phyloP scores from a whole-genome alignment of 2,797 vertebrate species.

The Eleutherodactylus coqui region DNA sequence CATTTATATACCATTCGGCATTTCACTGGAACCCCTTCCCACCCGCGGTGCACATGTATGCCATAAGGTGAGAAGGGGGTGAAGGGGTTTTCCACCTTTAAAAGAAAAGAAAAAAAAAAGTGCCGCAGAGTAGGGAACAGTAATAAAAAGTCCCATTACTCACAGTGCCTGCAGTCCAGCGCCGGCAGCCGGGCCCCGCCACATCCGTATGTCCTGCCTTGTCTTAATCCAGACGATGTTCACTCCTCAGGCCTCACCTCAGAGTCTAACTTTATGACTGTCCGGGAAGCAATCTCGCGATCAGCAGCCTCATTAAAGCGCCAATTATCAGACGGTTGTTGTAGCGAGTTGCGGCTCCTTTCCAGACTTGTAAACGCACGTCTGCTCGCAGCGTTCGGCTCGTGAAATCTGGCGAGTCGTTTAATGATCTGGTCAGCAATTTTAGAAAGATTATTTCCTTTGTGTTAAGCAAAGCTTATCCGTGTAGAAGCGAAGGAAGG shows the following conservation, averaged over 20 bases:
- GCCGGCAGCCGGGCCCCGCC: not conserved
- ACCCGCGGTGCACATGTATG: too few relatives aligned
- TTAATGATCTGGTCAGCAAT: conserved; percentile 70
- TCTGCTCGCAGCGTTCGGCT: conserved; percentile 28
- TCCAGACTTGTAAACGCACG: conserved; percentile 8
- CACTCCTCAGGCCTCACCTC: not conserved
- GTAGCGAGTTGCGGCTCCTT: not conserved
- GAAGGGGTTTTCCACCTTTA: too few relatives aligned
- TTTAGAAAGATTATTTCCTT: conserved; percentile 69
- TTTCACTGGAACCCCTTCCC: too few relatives aligned
- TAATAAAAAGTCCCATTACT: too few relatives aligned
- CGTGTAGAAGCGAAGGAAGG: conserved; percentile 68
- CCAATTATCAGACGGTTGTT: conserved; percentile 31
- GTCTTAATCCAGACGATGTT: not conserved
- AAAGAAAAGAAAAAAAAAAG: too few relatives aligned
- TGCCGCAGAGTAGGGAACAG: too few relatives aligned
- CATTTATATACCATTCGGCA: too few relatives aligned
- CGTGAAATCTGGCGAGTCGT: conserved; percentile 42
- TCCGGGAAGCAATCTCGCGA: not conserved
- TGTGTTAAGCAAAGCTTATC: conserved; percentile 69
- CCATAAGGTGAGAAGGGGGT: too few relatives aligned
- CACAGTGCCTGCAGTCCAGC: too few relatives aligned
- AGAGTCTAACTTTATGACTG: not conserved
- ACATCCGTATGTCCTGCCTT: not conserved
- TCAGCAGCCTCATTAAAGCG: conserved; percentile 24